These are phyloP conservation scores for Stratiomys singularior DNA, from an alignment of 2,888 invertebrate genomes.

Conservation along the genomic window DNA sequence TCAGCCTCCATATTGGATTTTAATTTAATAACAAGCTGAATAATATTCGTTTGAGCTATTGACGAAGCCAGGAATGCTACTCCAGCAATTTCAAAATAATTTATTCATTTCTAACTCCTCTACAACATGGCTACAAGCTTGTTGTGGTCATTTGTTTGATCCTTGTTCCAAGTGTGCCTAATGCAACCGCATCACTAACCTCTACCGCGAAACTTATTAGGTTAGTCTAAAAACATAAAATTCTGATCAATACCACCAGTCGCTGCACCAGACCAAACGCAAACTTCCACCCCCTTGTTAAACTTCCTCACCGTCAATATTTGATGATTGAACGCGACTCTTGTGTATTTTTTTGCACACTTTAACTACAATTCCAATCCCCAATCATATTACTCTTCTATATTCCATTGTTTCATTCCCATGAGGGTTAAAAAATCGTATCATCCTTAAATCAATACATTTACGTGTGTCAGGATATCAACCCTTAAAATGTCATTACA, in stretches of 20 bases:
- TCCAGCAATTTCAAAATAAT: too few relatives aligned
- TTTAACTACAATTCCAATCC: background rate
- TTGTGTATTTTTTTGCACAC: background rate
- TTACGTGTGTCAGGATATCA: background rate
- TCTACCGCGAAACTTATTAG: background rate
- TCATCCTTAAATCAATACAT: background rate
- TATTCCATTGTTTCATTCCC: background rate
- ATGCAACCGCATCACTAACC: constrained; percentile 27
- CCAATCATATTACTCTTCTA: background rate
- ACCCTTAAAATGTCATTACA: too few relatives aligned
- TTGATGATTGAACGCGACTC: background rate
- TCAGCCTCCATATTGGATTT: too few relatives aligned
- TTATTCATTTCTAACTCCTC: background rate
- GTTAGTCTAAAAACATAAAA: background rate
- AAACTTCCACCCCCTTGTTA: background rate
- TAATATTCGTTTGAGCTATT: too few relatives aligned
- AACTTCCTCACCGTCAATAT: background rate
- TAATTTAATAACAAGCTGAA: too few relatives aligned
- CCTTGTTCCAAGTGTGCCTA: background rate
- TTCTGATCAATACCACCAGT: background rate
- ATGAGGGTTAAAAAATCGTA: background rate
- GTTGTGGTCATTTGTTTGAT: background rate
- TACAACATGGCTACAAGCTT: background rate
- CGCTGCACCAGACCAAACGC: background rate
- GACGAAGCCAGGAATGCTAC: too few relatives aligned